phyloP scores from a whole-genome alignment of 2,888 invertebrate species.

The Rhimphoctona megacephalus region DNA sequence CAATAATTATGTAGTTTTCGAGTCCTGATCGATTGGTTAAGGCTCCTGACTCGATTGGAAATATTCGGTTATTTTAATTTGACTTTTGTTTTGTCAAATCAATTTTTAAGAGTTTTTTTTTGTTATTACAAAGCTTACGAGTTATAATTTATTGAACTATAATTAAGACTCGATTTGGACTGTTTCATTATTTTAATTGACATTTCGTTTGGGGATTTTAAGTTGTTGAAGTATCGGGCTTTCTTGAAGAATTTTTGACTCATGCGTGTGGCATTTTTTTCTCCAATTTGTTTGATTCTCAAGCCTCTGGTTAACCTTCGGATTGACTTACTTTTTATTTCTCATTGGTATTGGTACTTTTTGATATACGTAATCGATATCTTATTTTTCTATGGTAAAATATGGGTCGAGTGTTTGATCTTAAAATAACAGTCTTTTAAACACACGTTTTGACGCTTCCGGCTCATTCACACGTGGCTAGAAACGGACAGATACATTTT shows the following conservation, averaged over 20 bases:
- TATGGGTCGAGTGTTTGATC: constrained; percentile 21
- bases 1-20: not conserved
- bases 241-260: not conserved
- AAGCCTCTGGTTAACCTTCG: constrained; percentile 13
- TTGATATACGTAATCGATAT: constrained; percentile 10
- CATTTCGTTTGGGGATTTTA: not conserved
- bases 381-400: not conserved
- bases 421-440: not conserved
- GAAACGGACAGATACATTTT: not conserved
- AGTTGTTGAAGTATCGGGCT: not conserved
- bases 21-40: not conserved
- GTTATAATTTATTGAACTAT: not conserved
- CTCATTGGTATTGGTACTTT: not conserved
- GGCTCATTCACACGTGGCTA: constrained; percentile 16
- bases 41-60: not conserved
- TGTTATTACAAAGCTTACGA: too few species aligned
- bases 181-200: too few species aligned
- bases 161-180: not conserved
- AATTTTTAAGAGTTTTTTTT: too few species aligned
- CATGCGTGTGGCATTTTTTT: not conserved
- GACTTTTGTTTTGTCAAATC: too few species aligned
- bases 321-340: not conserved
- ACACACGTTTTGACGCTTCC: not conserved
- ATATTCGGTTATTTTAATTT: not conserved
- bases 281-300: not conserved